A percentile compares a stretch with the other conserved stretches of the same genome.
phyloP scores from a whole-genome alignment of 2,888 invertebrate species.

The Athalia rosae region DNA sequence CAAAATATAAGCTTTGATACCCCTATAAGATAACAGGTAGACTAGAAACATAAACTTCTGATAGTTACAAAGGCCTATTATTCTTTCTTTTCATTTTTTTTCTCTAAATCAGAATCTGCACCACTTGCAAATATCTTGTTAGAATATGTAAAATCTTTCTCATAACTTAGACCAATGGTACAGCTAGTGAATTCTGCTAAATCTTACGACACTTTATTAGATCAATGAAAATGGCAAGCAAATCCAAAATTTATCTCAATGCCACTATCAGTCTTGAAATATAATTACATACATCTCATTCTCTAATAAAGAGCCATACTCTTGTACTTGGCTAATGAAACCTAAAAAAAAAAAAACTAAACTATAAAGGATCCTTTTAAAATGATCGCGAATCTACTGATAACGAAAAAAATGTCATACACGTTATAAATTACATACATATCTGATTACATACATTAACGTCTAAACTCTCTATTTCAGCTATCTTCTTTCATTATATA shows the following conservation, averaged over 20 bases:
- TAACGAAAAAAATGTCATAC: neutral
- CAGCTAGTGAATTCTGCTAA: slow-evolving; percentile 51
- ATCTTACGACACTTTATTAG: slow-evolving; percentile 12
- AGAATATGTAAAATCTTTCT: slow-evolving; percentile 43
- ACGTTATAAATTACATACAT: slow-evolving; percentile 30
- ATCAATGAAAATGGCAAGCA: slow-evolving; percentile 37
- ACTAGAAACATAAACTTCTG: slow-evolving; percentile 66
- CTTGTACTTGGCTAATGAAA: slow-evolving; percentile 15
- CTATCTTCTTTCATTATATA: slow-evolving; percentile 61
- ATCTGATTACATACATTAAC: slow-evolving; percentile 39
- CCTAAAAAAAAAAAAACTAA: slow-evolving; percentile 32
- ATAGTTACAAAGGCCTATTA: slow-evolving; percentile 60
- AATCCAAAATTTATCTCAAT: slow-evolving; percentile 50
- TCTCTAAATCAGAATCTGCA: neutral
- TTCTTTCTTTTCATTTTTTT: slow-evolving; percentile 34
- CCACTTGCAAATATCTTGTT: neutral
- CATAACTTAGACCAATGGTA: slow-evolving; percentile 59
- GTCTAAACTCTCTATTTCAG: slow-evolving; percentile 14
- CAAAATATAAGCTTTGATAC: slow-evolving; percentile 60
- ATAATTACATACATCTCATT: slow-evolving; percentile 55
- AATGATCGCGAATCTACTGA: neutral
- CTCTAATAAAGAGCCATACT: slow-evolving; percentile 3
- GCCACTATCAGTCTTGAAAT: slow-evolving; percentile 70
- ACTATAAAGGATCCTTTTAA: neutral
- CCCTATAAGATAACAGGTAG: slow-evolving; percentile 60